Evolutionary conservation across 2,888 invertebrate genomes (phyloP).

Genomic region (Aradus depressus): DNA sequence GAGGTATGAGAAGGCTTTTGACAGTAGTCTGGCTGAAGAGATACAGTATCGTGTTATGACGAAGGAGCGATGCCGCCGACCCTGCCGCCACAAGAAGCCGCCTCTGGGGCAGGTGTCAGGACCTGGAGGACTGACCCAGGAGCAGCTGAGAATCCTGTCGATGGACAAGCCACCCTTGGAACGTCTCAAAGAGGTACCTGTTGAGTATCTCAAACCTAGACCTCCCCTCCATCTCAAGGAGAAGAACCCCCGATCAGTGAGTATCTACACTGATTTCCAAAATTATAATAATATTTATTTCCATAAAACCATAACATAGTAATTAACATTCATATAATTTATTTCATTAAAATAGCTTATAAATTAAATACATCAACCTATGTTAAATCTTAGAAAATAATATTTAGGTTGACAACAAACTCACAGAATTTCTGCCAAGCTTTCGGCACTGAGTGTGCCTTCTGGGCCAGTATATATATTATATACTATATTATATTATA

Average conservation of each 20-base stretch:
- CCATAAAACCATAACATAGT: too few relatives aligned
- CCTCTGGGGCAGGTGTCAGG: background rate
- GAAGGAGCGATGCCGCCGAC: background rate
- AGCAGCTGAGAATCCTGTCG: conserved; percentile 7
- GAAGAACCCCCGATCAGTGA: too few relatives aligned
- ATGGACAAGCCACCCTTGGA: conserved; percentile 25
- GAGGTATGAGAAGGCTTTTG: conserved; percentile 16
- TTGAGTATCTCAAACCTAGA: conserved; percentile 20
- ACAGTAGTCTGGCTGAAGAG: conserved; percentile 12
- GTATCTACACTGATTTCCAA: too few relatives aligned
- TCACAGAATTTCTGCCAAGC: too few relatives aligned
- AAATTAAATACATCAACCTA: background rate
- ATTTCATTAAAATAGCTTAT: background rate
- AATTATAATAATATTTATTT: too few relatives aligned
- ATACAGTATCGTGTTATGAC: conserved; percentile 7
- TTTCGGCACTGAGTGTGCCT: too few relatives aligned
- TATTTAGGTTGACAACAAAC: too few relatives aligned
- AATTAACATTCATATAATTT: too few relatives aligned
- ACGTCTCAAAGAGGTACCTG: conserved; percentile 18
- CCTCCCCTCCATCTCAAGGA: conserved; percentile 8
- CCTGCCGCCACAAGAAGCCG: too few relatives aligned
- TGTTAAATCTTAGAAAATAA: too few relatives aligned
- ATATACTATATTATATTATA: too few relatives aligned
- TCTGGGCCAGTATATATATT: too few relatives aligned
- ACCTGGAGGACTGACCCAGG: background rate